Percentiles rank a stretch among this genome's conserved stretches.
phyloP scores from a whole-genome alignment of 2,113 vertebrate genomes.

The Copsychus sechellarum region DNA sequence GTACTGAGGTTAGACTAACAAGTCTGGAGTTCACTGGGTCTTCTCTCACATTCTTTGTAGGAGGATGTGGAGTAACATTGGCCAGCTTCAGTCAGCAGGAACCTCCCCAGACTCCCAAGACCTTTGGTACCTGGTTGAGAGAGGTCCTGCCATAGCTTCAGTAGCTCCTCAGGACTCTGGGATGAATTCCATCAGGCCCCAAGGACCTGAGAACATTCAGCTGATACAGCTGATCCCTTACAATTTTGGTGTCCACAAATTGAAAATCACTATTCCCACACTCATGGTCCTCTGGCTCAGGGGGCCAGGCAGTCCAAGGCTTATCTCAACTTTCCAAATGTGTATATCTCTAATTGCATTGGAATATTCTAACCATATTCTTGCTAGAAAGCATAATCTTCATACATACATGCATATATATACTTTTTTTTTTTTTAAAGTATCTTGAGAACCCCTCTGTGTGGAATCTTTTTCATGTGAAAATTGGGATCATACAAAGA shows the following conservation, averaged over 20 bases:
- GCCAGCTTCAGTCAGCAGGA: too few relatives aligned
- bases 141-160: not conserved
- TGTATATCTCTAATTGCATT: not conserved
- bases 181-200: not conserved
- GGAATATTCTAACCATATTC: not conserved
- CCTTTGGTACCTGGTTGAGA: not conserved
- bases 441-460: not conserved
- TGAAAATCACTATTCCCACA: not conserved
- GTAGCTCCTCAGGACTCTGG: not conserved
- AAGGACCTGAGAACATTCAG: not conserved
- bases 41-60: too few relatives aligned
- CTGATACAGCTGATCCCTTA: not conserved
- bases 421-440: not conserved
- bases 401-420: fast-evolving
- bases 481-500: not conserved
- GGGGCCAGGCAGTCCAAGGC: not conserved
- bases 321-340: not conserved
- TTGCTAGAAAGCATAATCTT: not conserved
- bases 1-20: too few relatives aligned
- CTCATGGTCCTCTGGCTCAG: not conserved
- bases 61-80: too few relatives aligned
- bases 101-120: too few relatives aligned
- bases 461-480: not conserved
- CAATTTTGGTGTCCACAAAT: not conserved
- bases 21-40: too few relatives aligned